Percentiles rank a stretch among this genome's conserved stretches.
Conservation (phyloP, 2,113 vertebrate genomes). For the Microtus richardsoni region DNA sequence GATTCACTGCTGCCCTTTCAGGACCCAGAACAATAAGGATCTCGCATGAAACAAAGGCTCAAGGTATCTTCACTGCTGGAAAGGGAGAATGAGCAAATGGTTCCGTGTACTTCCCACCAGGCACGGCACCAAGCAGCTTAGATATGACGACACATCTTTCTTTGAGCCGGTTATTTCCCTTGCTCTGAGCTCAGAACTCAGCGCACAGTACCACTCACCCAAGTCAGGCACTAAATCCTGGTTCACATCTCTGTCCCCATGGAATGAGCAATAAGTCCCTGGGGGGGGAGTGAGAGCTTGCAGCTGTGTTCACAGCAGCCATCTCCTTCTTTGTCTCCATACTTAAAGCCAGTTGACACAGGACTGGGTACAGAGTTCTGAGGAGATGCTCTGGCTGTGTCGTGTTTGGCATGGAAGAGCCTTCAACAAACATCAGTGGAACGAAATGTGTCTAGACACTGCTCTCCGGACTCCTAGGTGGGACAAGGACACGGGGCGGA, state of each 20-base stretch:
- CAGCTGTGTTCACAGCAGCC: neutral
- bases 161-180: neutral
- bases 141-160: neutral
- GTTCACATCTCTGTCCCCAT: neutral
- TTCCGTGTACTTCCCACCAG: neutral
- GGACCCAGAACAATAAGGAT: neutral
- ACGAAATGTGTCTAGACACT: neutral
- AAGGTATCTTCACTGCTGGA: neutral
- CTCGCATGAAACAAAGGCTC: neutral
- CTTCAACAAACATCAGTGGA: neutral
- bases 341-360: neutral
- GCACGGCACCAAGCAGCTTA: neutral
- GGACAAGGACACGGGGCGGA: conserved; percentile 45
- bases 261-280: neutral
- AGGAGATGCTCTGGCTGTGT: neutral
- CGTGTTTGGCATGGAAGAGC: neutral
- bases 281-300: neutral
- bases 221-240: neutral
- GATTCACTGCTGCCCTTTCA: neutral
- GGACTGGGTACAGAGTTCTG: neutral
- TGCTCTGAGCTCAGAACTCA: neutral
- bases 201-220: neutral
- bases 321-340: neutral
- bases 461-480: conserved; percentile 35
- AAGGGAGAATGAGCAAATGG: neutral